Evolutionary conservation across 2,797 vertebrate species (phyloP).

Genomic region (Capromys pilorides): DNA sequence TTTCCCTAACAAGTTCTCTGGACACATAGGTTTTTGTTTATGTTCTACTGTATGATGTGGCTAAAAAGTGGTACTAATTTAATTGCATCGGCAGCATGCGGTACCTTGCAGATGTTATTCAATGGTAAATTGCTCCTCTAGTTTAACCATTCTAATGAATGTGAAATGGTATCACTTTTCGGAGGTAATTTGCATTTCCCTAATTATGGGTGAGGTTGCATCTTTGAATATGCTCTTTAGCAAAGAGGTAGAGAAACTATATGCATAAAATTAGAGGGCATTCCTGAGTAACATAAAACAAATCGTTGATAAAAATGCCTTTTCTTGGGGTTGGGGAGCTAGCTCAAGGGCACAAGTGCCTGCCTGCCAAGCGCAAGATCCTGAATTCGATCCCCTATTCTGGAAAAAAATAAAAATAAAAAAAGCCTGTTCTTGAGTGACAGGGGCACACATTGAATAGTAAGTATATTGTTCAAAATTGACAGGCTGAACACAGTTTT

Average conservation of each 20-base stretch:
- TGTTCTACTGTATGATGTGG: background rate
- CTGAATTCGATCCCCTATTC: no score
- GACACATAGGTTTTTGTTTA: background rate
- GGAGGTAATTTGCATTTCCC: conserved; percentile 12
- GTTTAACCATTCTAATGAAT: background rate
- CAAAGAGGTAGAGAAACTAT: background rate
- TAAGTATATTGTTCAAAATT: background rate
- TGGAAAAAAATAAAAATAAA: no score
- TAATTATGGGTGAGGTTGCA: background rate
- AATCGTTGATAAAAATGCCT: background rate
- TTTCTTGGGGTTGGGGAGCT: no score
- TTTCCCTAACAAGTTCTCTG: background rate
- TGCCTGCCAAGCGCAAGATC: no score
- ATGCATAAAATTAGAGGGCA: background rate
- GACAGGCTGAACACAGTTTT: background rate
- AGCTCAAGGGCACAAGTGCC: no score
- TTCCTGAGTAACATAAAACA: background rate
- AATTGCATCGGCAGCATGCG: background rate
- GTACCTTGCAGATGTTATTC: background rate
- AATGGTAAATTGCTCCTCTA: background rate
- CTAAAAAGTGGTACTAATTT: background rate
- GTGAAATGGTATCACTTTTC: background rate
- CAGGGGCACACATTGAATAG: background rate
- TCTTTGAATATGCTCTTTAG: background rate
- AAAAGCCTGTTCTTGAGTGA: background rate